Evolutionary conservation across 2,797 vertebrate genomes (phyloP), one percentile per base, ranked within the genome.

Genomic region (Eremophila alpestris): DNA sequence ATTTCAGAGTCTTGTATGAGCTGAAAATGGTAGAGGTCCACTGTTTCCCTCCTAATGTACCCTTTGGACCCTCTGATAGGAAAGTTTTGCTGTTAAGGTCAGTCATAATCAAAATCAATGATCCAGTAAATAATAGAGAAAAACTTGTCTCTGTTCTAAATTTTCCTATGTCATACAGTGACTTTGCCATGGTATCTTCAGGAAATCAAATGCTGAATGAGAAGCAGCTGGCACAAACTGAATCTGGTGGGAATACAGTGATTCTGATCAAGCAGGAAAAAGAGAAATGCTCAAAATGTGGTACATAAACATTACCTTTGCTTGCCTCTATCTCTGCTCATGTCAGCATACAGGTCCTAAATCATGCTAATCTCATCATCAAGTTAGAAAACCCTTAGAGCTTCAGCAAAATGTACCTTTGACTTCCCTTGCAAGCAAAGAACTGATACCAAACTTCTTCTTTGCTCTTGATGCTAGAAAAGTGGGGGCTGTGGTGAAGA

Each of bases 131-230:
- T 23, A 78, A 54, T 0, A 67, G 26, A 78, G 20, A 15, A 54
- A 74, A 56, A 43, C 11, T 32, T 82, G 34, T 68, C 41, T 88
- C 19, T n/a, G 7, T 63, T 79, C 41, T 52, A 56, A 49, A 84
- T 73, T 78, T 81, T 65, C 34, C 24, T 49, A 51, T 77, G 74
- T 80, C 18, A 21, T 69, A n/a, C 38, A 87, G 74, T 36, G 48
- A 84, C 52, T 92, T 41, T 8, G 34, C 21, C 34, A 32, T 30
- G 60, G 56, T 52, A 87, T 64, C 78, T 87, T 93, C 56, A 91
- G 86, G 78, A 95, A 93, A 89, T 82, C 80, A 76, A 82, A 69
- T 27, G 18, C 26, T 67, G 77, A 94, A 92, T 65, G 45, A 90
- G 82, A 88, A 93, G 74, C 70, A 84, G 80, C 36, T 93, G 88